A percentile compares a stretch with the other conserved stretches of the same genome.
Conservation (phyloP, 2,888 invertebrate genomes). For the Oxyteleia sp. region DNA sequence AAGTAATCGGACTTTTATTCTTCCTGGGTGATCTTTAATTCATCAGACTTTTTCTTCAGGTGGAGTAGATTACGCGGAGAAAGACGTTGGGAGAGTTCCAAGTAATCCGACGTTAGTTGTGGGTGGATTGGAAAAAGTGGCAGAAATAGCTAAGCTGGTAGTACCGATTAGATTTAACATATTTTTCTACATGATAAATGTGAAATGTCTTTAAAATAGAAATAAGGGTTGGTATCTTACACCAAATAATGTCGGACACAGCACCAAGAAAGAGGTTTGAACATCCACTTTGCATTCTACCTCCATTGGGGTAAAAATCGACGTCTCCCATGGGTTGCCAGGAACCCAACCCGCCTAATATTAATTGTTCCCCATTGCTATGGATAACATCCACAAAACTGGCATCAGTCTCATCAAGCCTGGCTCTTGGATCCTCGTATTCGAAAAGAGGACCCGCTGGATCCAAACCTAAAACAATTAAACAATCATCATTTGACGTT, state of each 20-base stretch:
- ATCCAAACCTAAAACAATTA: slow-evolving; percentile 90
- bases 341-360: slow-evolving; percentile 95
- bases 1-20: too few species aligned
- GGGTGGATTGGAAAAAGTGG: too few species aligned
- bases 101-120: too few species aligned
- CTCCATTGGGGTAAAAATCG: slow-evolving; percentile 97
- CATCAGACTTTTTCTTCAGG: too few species aligned
- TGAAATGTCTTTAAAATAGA: too few species aligned
- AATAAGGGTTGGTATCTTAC: slow-evolving; percentile 89
- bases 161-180: too few species aligned
- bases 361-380: slow-evolving; percentile 97
- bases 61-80: too few species aligned
- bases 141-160: too few species aligned
- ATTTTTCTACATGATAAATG: too few species aligned
- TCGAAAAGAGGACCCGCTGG: slow-evolving; percentile 97
- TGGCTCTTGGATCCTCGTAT: slow-evolving; percentile 94
- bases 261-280: slow-evolving; percentile 97
- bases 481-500: neutral
- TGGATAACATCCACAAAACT: slow-evolving; percentile 97
- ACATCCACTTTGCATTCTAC: slow-evolving; percentile 96
- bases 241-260: slow-evolving; percentile 95
- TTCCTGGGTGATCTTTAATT: too few species aligned
- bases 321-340: slow-evolving; percentile 97
- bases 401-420: slow-evolving; percentile 95
- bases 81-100: too few species aligned